These are phyloP conservation scores for Sebastes variabilis DNA, from an alignment of 2,797 vertebrate species.

Conservation along the genomic window DNA sequence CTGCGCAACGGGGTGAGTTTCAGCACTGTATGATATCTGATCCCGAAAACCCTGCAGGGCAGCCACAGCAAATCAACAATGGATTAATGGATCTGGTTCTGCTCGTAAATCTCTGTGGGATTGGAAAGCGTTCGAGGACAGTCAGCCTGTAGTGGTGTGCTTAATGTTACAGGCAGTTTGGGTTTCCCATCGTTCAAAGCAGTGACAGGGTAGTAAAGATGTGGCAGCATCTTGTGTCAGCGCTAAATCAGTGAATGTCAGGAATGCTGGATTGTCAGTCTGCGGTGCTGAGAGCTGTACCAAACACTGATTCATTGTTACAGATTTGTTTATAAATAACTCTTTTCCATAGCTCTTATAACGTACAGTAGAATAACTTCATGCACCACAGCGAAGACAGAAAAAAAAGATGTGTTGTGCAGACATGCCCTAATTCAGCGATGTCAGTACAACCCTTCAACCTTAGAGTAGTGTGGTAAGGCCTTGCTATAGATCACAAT, in stretches of 20 bases:
- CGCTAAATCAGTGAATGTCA: constrained; percentile 74
- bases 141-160: constrained; percentile 78
- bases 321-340: constrained; percentile 64
- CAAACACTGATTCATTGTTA: constrained; percentile 41
- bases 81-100: constrained; percentile 81
- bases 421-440: constrained; percentile 64
- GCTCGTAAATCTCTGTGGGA: constrained; percentile 79
- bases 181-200: constrained; percentile 78
- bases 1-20: constrained; percentile 53
- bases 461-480: constrained; percentile 52
- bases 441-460: constrained; percentile 69
- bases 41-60: constrained; percentile 72
- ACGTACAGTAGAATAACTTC: constrained; percentile 11
- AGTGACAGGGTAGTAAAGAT: constrained; percentile 78
- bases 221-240: constrained; percentile 76
- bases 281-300: constrained; percentile 30
- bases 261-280: constrained; percentile 62
- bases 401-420: constrained; percentile 40
- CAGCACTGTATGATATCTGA: constrained; percentile 79
- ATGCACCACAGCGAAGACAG: constrained; percentile 14
- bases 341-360: constrained; percentile 20
- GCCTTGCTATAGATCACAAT: constrained; percentile 74
- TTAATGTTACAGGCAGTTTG: constrained; percentile 81
- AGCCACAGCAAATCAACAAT: constrained; percentile 81
- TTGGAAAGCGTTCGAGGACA: constrained; percentile 79